Evolutionary conservation across 2,888 invertebrate species (phyloP), one percentile per base, ranked within the genome.

Genomic region (Lamellibrachia satsuma): DNA sequence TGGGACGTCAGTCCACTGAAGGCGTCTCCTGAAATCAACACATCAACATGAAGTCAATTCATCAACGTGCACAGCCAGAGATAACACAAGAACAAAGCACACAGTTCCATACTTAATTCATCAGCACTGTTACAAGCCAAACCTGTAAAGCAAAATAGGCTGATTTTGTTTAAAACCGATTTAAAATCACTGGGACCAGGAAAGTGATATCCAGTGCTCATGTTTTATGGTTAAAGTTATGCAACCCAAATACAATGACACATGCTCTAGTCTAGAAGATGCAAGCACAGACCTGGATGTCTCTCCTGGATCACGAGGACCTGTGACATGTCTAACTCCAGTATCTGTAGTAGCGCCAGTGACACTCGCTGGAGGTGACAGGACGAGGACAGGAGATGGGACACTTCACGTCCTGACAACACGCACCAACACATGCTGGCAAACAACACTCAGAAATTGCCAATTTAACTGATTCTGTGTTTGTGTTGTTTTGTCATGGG

Each of bases 321-420:
- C 92, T 95, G 95, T 91, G 94, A 93, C 75, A 94, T 95, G 93
- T 95, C 96, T 75, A 96, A 93, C 92, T 96, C 95, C 90, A 96
- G 93, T 11, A 94, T 93, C 94, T 96, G 96, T 11, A 95, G 93
- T 57, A 96, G 94, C 7, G 95, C 95, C 92, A 95, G 91, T 11
- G 95, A 94, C 15, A 96, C 94, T 9, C 95, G 93, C 92, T 94
- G 94, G 39, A 96, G 93, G 92, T 96, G 96, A n/a, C 95, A 93
- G 51, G 93, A 57, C 0, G 95, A 95, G 91, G 94, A 92, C 90
- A 95, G 93, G 91, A 96, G 92, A 90, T 93, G 93, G 51, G 94
- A 94, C 90, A 95, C 93, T 60, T 95, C 93, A 0, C 94, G 92
- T 52, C 95, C 95, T 95, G 94, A 7, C 75, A 75, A 75, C 75